Evolutionary conservation across 2,113 vertebrate genomes (phyloP).

Genomic region (Prunella fulvescens): DNA sequence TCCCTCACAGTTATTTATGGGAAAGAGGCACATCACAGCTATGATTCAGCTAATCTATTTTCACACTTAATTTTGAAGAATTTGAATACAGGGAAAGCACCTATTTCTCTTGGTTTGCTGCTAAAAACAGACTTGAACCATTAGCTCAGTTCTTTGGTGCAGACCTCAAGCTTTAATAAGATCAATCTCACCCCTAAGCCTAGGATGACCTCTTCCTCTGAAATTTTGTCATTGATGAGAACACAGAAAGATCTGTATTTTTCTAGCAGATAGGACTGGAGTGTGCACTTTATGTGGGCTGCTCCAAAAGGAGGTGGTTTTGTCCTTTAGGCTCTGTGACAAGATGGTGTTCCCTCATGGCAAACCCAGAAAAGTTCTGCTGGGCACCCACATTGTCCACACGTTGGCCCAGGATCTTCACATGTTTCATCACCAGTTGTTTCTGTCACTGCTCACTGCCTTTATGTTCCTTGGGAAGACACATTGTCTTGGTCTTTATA

Average conservation of each 20-base stretch:
- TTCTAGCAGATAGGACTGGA: neutral
- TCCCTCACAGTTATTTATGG: neutral
- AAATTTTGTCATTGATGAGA: neutral
- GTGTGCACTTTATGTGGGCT: neutral
- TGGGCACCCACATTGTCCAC: fast-evolving
- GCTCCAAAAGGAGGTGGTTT: neutral
- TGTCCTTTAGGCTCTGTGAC: neutral
- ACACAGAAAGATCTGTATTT: neutral
- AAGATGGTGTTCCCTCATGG: neutral
- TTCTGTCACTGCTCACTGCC: neutral
- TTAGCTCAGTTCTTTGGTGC: neutral
- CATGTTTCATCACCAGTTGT: neutral
- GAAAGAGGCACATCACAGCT: neutral
- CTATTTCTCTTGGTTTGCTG: neutral
- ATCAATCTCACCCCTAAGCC: neutral
- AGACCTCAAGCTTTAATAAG: neutral
- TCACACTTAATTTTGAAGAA: neutral
- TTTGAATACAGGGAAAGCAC: neutral
- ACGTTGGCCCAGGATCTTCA: neutral
- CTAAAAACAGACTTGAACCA: neutral
- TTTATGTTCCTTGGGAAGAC: neutral
- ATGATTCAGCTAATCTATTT: neutral
- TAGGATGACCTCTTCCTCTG: neutral
- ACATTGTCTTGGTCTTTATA: neutral
- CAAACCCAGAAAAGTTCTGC: neutral